phyloP scores from a whole-genome alignment of 1,140 invertebrate species.

The Drosophila repleta region DNA sequence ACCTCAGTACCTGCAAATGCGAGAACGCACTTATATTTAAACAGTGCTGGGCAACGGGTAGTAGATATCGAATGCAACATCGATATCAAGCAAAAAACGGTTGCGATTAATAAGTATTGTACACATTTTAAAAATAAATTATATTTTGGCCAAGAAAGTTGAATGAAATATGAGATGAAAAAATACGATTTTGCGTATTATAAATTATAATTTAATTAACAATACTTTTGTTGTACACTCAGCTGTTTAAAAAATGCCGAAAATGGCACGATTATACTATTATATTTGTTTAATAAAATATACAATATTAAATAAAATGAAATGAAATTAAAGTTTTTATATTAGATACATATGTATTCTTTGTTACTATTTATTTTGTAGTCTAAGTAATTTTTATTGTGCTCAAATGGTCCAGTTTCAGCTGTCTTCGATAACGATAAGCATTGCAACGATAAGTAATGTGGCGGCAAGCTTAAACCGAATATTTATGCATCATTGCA shows the following conservation, averaged over 20 bases:
- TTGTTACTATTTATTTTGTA: neutral
- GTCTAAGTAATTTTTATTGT: neutral
- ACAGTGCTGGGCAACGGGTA: conserved; percentile 37
- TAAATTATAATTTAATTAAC: neutral
- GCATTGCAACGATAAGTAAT: neutral
- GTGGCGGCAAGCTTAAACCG: conserved; percentile 35
- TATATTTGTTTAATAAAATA: no score
- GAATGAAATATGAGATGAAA: neutral
- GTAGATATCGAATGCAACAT: conserved; percentile 25
- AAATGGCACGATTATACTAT: conserved; percentile 3
- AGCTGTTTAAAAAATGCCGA: neutral
- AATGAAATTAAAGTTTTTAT: neutral
- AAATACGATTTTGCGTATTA: neutral
- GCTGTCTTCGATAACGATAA: conserved; percentile 34
- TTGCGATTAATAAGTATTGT: neutral
- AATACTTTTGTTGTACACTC: neutral
- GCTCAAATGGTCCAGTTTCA: neutral
- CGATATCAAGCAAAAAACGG: conserved; percentile 18
- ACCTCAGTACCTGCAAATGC: conserved; percentile 80
- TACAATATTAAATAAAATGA: no score
- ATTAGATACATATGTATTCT: neutral
- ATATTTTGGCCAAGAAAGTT: neutral
- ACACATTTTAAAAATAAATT: no score
- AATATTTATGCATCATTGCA: conserved; percentile 39
- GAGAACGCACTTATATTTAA: conserved; percentile 75